Percentiles rank a stretch among this genome's conserved stretches.
Conservation (phyloP, 1,140 invertebrate species). For the Triops longicaudatus region DNA sequence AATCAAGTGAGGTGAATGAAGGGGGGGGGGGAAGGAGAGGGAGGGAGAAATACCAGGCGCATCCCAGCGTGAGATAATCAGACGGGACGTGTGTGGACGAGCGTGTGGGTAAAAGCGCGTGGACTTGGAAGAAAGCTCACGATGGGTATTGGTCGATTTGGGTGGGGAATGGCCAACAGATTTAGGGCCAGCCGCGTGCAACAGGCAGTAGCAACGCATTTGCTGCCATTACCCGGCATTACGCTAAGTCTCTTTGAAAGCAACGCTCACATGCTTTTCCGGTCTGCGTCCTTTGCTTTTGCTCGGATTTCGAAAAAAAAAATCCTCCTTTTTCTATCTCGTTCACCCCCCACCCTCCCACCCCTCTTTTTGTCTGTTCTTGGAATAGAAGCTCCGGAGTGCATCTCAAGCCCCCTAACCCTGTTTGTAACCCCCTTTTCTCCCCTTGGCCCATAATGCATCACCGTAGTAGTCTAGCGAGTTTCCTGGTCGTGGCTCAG, state of each 20-base stretch:
- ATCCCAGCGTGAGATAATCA: conserved; percentile 1
- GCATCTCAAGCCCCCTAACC: too few species aligned
- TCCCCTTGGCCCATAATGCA: too few species aligned
- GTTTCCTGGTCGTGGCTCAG: background rate
- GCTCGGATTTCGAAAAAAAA: background rate
- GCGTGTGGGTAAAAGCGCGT: background rate
- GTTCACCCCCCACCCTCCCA: too few species aligned
- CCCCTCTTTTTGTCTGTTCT: too few species aligned
- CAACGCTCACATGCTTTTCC: background rate
- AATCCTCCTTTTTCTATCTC: too few species aligned
- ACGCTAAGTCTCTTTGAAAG: conserved; percentile 8
- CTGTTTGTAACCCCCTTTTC: too few species aligned
- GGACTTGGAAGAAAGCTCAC: background rate
- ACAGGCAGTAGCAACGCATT: background rate
- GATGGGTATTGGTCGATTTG: background rate
- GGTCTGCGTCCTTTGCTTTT: background rate
- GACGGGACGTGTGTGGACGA: background rate
- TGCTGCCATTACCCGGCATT: conserved; percentile 10
- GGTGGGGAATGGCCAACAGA: background rate
- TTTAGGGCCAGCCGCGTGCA: background rate
- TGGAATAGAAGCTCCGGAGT: too few species aligned
- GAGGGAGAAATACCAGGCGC: background rate
- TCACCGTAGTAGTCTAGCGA: too few species aligned
- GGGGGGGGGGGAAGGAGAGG: background rate
- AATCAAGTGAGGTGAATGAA: background rate